Evolutionary conservation across 2,888 invertebrate species (phyloP).

Genomic region (Sicus ferrugineus): DNA sequence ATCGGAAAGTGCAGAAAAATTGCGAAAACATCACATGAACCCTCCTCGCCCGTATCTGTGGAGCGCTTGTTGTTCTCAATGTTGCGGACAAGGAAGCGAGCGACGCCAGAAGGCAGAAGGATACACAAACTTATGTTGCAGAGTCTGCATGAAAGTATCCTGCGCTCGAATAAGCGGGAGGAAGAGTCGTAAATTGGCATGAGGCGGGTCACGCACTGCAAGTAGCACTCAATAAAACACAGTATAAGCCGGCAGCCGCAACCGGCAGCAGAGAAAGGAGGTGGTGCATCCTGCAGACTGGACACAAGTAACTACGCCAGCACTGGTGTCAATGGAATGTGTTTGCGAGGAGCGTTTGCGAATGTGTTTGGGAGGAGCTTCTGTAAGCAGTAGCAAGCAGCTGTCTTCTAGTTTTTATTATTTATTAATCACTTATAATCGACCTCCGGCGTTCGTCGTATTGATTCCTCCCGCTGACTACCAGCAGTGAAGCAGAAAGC

Average conservation of each 20-base stretch:
- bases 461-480: slow-evolving; percentile 2
- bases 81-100: too few relatives aligned
- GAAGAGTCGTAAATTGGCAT: background rate
- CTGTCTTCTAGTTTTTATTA: slow-evolving; percentile 1
- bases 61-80: background rate
- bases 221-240: slow-evolving; percentile 10
- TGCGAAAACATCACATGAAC: background rate
- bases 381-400: background rate
- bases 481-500: background rate
- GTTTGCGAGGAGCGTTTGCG: background rate
- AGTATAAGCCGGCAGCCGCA: background rate
- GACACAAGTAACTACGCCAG: too few relatives aligned
- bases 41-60: background rate
- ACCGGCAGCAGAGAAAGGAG: too few relatives aligned
- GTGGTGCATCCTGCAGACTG: too few relatives aligned
- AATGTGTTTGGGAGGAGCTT: background rate
- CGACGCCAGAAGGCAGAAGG: slow-evolving; percentile 2
- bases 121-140: background rate
- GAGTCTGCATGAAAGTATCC: background rate
- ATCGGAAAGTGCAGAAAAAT: background rate
- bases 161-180: background rate
- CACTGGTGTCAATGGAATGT: too few relatives aligned
- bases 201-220: slow-evolving; percentile 3
- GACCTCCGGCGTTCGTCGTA: slow-evolving; percentile 14
- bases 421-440: slow-evolving; percentile 7